A percentile compares a stretch with the other conserved stretches of the same genome.
Conservation (phyloP, 1,140 invertebrate species). For the Drosophila parvula region DNA sequence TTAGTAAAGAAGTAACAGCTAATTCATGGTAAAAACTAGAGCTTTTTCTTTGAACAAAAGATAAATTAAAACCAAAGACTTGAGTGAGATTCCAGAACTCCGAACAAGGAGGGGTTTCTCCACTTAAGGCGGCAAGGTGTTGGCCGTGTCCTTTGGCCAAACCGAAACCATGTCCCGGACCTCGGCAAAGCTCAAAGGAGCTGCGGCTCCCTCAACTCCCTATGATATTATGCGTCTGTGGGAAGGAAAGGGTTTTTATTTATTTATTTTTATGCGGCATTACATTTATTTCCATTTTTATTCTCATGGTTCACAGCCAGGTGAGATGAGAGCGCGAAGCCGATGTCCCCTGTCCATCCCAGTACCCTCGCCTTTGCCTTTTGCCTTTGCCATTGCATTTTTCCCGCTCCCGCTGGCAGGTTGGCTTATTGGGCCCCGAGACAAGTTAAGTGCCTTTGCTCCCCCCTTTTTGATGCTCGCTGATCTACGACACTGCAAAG, state of each 20-base stretch:
- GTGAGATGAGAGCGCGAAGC: constrained; percentile 59
- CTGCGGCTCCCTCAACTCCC: not conserved
- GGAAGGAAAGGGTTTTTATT: constrained; percentile 56
- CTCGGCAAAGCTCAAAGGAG: constrained; percentile 8
- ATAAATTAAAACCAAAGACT: too few species aligned
- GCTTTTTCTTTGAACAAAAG: too few species aligned
- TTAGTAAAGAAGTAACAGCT: too few species aligned
- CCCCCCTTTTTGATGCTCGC: constrained; percentile 28
- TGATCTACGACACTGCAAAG: constrained; percentile 68
- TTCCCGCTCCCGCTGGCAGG: constrained; percentile 45
- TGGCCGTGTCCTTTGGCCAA: constrained; percentile 1
- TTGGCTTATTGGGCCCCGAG: constrained; percentile 62
- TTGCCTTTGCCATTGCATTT: constrained; percentile 16
- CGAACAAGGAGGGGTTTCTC: too few species aligned
- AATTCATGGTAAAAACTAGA: too few species aligned
- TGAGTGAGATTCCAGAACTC: too few species aligned
- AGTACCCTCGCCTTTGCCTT: not conserved
- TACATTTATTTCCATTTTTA: constrained; percentile 75
- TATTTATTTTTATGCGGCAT: constrained; percentile 69
- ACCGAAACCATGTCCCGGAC: not conserved
- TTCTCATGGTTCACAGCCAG: constrained; percentile 57
- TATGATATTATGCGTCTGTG: constrained; percentile 39
- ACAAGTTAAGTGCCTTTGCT: constrained; percentile 71
- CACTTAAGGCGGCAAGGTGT: not conserved
- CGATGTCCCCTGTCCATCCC: constrained; percentile 20